Conservation (phyloP, 2,113 vertebrate genomes). For the Leiothrix lutea region DNA sequence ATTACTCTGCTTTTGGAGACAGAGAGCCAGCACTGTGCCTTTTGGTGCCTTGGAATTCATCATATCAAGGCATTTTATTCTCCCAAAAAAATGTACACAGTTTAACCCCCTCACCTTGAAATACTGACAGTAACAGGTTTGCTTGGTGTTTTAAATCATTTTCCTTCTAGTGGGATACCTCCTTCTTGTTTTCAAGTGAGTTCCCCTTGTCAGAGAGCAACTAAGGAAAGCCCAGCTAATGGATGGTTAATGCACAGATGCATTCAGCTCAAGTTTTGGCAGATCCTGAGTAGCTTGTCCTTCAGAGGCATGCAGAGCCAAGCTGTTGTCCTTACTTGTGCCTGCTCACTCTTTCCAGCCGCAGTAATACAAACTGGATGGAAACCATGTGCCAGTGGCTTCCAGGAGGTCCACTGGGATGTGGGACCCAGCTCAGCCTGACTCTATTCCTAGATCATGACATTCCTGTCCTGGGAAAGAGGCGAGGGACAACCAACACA, state of each 20-base stretch:
- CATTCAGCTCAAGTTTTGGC: not conserved
- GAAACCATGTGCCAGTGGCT: not conserved
- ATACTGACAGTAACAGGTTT: not conserved
- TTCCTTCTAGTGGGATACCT: not conserved
- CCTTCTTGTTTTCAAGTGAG: not conserved
- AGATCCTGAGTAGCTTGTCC: not conserved
- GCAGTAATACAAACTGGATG: not conserved
- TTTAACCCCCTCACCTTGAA: conserved; percentile 61
- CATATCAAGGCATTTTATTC: conserved; percentile 54
- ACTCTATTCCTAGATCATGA: not conserved
- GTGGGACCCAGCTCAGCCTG: not conserved
- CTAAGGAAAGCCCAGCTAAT: not conserved
- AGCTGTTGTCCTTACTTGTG: not conserved
- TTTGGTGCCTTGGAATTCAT: conserved; percentile 60
- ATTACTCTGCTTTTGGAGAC: conserved; percentile 63
- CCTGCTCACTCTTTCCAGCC: not conserved
- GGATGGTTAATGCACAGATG: not conserved
- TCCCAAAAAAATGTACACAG: conserved; percentile 50
- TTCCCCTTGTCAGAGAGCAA: not conserved
- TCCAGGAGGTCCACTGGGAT: not conserved
- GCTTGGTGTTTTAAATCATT: not conserved
- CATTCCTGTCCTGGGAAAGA: not conserved
- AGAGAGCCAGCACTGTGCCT: conserved; percentile 35
- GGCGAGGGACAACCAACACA: not conserved
- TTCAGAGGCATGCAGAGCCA: not conserved